Evolutionary conservation across 1,140 invertebrate species (phyloP).

Genomic region (Neodiprion virginianus): DNA sequence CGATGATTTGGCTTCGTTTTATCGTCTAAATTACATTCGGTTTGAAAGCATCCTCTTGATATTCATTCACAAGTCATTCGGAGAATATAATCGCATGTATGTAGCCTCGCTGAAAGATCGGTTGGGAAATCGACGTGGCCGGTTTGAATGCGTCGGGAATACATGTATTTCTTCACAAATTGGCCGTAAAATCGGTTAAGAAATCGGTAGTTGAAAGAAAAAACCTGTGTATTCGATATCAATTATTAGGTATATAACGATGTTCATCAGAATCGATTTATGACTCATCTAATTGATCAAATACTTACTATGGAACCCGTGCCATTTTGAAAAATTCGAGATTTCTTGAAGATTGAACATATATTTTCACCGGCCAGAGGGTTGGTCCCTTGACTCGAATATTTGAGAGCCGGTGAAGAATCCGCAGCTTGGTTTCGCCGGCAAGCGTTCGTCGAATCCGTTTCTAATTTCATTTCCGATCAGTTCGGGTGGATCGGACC

Average conservation of each 20-base stretch:
- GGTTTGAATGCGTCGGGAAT: neutral
- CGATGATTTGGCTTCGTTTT: neutral
- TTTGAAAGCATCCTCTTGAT: neutral
- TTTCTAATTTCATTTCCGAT: constrained; percentile 6
- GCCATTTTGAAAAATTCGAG: too few species aligned
- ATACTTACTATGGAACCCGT: too few species aligned
- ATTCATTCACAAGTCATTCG: neutral
- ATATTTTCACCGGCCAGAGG: too few species aligned
- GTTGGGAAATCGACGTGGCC: neutral
- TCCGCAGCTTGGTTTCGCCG: neutral
- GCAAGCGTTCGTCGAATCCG: neutral
- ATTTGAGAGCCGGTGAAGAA: neutral
- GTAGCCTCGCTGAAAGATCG: neutral
- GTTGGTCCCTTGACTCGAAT: neutral
- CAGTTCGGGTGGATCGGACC: neutral
- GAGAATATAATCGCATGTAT: neutral
- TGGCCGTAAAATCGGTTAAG: neutral
- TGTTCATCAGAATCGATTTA: too few species aligned
- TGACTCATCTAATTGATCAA: too few species aligned
- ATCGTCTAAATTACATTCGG: neutral
- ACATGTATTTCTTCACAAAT: too few species aligned
- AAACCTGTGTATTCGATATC: too few species aligned
- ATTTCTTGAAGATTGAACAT: too few species aligned
- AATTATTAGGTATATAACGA: too few species aligned
- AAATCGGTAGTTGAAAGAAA: neutral